A percentile compares a stretch with the other conserved stretches of the same genome.
phyloP scores from a whole-genome alignment of 2,888 invertebrate species.

The Dryocosmus kuriphilus region DNA sequence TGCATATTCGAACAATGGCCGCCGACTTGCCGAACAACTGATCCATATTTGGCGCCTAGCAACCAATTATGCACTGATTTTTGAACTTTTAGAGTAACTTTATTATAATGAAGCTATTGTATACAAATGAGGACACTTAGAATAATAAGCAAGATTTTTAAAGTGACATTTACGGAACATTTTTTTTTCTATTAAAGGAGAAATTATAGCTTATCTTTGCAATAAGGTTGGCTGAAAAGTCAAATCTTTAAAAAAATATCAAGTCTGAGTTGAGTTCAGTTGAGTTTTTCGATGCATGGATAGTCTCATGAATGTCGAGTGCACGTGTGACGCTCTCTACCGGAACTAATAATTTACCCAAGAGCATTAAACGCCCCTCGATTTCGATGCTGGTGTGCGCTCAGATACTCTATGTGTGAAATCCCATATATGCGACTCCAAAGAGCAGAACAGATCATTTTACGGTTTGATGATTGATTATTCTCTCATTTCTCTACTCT shows the following conservation, averaged over 20 bases:
- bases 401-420: slow-evolving; percentile 12
- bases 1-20: neutral
- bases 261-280: neutral
- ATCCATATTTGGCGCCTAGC: neutral
- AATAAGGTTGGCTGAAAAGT: neutral
- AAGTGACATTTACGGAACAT: neutral
- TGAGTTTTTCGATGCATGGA: neutral
- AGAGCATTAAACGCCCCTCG: slow-evolving; percentile 39
- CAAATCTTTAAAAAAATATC: slow-evolving; percentile 3
- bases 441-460: slow-evolving; percentile 29
- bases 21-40: neutral
- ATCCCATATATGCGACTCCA: slow-evolving; percentile 12
- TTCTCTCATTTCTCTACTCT: neutral
- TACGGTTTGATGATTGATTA: slow-evolving; percentile 17
- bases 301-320: slow-evolving; percentile 31
- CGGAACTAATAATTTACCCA: slow-evolving; percentile 40
- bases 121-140: neutral
- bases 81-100: too few relatives aligned
- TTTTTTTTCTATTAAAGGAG: neutral
- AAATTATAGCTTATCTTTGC: too few relatives aligned
- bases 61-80: neutral
- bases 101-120: neutral
- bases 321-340: slow-evolving; percentile 32
- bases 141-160: neutral
- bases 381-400: slow-evolving; percentile 26